A percentile compares a stretch with the other conserved stretches of the same genome.
Evolutionary conservation across 2,113 vertebrate species (phyloP).

Genomic region (Noturus placidus): DNA sequence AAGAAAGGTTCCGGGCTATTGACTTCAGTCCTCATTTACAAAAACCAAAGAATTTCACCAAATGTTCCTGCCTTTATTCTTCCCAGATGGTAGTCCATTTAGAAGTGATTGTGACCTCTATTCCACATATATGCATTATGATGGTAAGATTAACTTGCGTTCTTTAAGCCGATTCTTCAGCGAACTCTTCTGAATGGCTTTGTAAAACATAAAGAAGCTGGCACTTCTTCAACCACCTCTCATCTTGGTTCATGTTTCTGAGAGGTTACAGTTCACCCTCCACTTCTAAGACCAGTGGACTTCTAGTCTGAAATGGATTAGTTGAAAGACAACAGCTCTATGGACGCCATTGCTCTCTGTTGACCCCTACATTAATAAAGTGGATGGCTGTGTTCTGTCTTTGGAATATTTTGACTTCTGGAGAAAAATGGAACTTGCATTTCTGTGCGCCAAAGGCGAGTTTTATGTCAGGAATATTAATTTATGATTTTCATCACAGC

Average conservation of each 20-base stretch:
- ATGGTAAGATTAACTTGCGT: background rate
- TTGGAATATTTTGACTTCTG: slow-evolving; percentile 64
- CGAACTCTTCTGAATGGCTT: background rate
- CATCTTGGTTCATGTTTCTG: slow-evolving; percentile 13
- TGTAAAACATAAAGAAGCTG: background rate
- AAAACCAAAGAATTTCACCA: slow-evolving; percentile 38
- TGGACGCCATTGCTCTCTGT: slow-evolving; percentile 62
- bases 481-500: slow-evolving; percentile 80
- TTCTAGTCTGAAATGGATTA: slow-evolving; percentile 34
- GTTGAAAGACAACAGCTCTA: slow-evolving; percentile 51
- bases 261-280: slow-evolving; percentile 24
- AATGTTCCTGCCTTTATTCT: slow-evolving; percentile 22
- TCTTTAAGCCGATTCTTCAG: background rate
- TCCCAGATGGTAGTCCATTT: slow-evolving; percentile 4
- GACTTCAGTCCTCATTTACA: slow-evolving; percentile 39
- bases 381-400: slow-evolving; percentile 64
- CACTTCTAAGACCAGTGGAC: slow-evolving; percentile 22
- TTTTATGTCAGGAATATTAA: slow-evolving; percentile 78
- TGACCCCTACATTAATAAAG: slow-evolving; percentile 76
- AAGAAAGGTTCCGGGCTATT: slow-evolving; percentile 31
- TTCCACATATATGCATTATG: background rate
- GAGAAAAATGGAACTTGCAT: slow-evolving; percentile 59
- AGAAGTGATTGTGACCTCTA: slow-evolving; percentile 1
- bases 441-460: slow-evolving; percentile 67
- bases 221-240: slow-evolving; percentile 1